Conservation (phyloP, 2,113 vertebrate species). For the Sceloporus undulatus region DNA sequence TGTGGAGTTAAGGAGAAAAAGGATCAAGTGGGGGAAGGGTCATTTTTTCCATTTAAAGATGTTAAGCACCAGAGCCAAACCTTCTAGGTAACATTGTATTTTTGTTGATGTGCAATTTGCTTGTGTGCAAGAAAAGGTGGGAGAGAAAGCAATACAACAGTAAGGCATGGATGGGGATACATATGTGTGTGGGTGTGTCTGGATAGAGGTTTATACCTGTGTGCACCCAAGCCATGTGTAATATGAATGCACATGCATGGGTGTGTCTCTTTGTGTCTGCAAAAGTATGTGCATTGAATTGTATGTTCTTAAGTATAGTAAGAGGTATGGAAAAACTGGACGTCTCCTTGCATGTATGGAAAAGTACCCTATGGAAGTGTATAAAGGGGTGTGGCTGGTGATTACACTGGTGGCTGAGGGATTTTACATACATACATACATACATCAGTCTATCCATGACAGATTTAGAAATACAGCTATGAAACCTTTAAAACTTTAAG, state of each 20-base stretch:
- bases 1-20: constrained; percentile 35
- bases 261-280: constrained; percentile 44
- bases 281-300: constrained; percentile 18
- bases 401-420: neutral
- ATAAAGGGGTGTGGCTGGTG: constrained; percentile 58
- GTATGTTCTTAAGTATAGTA: neutral
- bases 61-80: neutral
- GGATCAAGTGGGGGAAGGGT: neutral
- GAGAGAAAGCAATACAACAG: neutral
- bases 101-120: neutral
- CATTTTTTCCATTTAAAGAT: constrained; percentile 23
- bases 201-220: constrained; percentile 28
- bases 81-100: fast-evolving
- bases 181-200: constrained; percentile 25
- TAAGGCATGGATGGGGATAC: constrained; percentile 30
- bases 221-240: constrained; percentile 1
- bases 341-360: neutral
- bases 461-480: constrained; percentile 11
- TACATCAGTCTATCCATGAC: constrained; percentile 48
- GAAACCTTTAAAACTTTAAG: neutral
- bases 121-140: neutral
- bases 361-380: neutral
- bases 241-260: constrained; percentile 6
- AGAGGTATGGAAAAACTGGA: neutral
- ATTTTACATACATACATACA: neutral